phyloP scores from a whole-genome alignment of 2,113 vertebrate species.

The Dromas ardeola region DNA sequence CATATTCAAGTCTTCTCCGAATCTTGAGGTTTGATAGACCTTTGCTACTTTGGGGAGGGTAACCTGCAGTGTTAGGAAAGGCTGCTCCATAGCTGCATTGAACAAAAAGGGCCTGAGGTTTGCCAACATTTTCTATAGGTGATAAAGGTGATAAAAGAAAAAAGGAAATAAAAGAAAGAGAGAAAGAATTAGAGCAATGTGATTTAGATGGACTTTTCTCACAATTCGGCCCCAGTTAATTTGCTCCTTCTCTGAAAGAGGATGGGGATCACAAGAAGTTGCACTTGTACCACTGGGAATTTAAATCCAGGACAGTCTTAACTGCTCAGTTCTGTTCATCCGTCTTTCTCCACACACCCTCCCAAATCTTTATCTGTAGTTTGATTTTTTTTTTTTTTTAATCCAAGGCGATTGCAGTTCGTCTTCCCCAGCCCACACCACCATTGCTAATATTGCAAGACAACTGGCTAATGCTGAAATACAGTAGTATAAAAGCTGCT shows the following conservation, averaged over 20 bases:
- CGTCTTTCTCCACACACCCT: rapidly evolving
- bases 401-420: neutral
- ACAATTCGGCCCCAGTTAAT: neutral
- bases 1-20: neutral
- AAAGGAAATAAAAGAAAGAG: neutral
- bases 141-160: neutral
- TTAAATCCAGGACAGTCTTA: neutral
- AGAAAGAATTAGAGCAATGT: neutral
- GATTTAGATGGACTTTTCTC: neutral
- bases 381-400: neutral
- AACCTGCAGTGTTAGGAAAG: neutral
- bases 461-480: neutral
- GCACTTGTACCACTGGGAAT: neutral
- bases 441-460: neutral
- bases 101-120: neutral
- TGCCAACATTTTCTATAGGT: neutral
- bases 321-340: neutral
- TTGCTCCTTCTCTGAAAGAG: neutral
- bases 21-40: neutral
- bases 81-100: neutral
- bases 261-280: neutral
- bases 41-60: neutral
- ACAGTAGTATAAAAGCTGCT: constrained; percentile 35
- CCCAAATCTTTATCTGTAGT: neutral
- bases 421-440: neutral